Conservation (phyloP, 2,797 vertebrate species). For the Silurus lanzhouensis region DNA sequence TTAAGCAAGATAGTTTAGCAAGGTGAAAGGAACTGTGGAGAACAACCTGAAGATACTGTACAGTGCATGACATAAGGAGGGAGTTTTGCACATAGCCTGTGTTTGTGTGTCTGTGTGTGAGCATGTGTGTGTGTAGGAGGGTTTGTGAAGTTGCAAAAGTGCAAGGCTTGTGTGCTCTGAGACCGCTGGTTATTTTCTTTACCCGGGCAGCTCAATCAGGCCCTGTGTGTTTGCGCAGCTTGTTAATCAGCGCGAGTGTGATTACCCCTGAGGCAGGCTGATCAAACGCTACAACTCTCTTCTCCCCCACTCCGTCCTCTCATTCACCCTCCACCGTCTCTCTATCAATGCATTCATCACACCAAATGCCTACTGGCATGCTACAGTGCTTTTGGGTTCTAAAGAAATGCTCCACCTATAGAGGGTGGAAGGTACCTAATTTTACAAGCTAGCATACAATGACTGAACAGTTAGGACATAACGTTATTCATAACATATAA, state of each 20-base stretch:
- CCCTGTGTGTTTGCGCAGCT: constrained; percentile 61
- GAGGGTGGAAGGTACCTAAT: constrained; percentile 6
- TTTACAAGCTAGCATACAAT: not conserved
- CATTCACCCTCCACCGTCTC: constrained; percentile 30
- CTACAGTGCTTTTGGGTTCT: not conserved
- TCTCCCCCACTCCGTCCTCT: constrained; percentile 22
- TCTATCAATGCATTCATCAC: constrained; percentile 12
- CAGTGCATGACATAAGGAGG: constrained; percentile 29
- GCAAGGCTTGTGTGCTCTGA: constrained; percentile 53
- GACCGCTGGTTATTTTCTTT: constrained; percentile 64
- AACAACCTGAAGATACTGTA: constrained; percentile 31
- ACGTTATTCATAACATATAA: not conserved
- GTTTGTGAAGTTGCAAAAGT: constrained; percentile 38
- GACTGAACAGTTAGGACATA: not conserved
- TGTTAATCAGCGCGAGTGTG: constrained; percentile 64
- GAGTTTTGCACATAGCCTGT: constrained; percentile 14
- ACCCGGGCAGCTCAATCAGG: constrained; percentile 62
- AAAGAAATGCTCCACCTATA: constrained; percentile 50
- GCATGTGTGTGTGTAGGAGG: constrained; percentile 39
- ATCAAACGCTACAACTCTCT: constrained; percentile 53
- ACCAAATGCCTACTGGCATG: constrained; percentile 20
- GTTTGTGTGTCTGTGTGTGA: constrained; percentile 33
- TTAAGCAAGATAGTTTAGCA: constrained; percentile 30
- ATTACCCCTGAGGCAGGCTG: constrained; percentile 61
- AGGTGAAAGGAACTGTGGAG: constrained; percentile 28